phyloP scores from a whole-genome alignment of 2,888 invertebrate genomes.

The Amphipyra tragopoginis region DNA sequence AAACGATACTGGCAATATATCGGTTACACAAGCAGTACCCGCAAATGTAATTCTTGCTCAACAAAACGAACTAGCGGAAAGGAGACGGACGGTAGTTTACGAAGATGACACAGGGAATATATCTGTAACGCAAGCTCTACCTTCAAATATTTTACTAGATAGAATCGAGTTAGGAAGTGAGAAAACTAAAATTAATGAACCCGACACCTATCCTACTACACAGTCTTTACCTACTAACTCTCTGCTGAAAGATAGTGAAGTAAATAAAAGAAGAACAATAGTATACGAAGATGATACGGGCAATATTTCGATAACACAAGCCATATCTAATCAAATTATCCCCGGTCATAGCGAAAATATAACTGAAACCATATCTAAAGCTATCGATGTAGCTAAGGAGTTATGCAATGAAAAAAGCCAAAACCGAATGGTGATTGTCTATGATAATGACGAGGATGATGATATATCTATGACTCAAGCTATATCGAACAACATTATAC shows the following conservation, averaged over 20 bases:
- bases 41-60: slow-evolving; percentile 39
- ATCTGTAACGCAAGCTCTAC: slow-evolving; percentile 43
- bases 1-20: slow-evolving; percentile 52
- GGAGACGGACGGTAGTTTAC: slow-evolving; percentile 14
- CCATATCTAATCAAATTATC: slow-evolving; percentile 26
- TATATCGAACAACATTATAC: slow-evolving; percentile 50
- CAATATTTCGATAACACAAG: slow-evolving; percentile 61
- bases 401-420: background rate
- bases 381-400: background rate
- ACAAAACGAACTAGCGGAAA: slow-evolving; percentile 11
- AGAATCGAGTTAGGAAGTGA: background rate
- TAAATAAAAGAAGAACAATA: slow-evolving; percentile 45
- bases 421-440: slow-evolving; percentile 28
- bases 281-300: slow-evolving; percentile 49
- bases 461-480: slow-evolving; percentile 56
- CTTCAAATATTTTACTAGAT: slow-evolving; percentile 33
- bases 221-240: slow-evolving; percentile 8
- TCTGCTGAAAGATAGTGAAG: slow-evolving; percentile 14
- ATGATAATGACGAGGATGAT: slow-evolving; percentile 24
- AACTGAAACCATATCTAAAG: slow-evolving; percentile 3
- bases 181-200: background rate
- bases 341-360: slow-evolving; percentile 9
- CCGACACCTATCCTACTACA: background rate
- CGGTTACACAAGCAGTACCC: slow-evolving; percentile 54
- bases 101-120: slow-evolving; percentile 27